These are phyloP conservation scores for Pogonocichla stellata DNA, from an alignment of 2,113 vertebrate species.

Conservation along the genomic window DNA sequence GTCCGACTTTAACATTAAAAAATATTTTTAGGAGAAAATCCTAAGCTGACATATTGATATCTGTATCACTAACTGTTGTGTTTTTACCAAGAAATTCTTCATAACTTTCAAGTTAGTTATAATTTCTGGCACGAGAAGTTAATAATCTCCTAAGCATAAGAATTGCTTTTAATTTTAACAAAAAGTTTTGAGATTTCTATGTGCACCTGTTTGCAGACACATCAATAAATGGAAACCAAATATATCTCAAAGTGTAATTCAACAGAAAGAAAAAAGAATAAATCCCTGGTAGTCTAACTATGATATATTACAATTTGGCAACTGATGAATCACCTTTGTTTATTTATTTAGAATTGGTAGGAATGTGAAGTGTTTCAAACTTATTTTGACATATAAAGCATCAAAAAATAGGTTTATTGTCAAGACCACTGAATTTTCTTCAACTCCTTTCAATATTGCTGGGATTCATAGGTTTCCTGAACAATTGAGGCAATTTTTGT, in stretches of 20 bases:
- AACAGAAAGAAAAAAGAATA: background rate
- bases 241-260: background rate
- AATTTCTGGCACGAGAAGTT: background rate
- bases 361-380: background rate
- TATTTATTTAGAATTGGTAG: background rate
- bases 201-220: background rate
- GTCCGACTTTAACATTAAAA: background rate
- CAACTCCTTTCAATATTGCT: background rate
- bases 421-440: background rate
- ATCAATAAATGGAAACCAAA: background rate
- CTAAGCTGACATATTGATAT: background rate
- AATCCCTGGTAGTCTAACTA: background rate
- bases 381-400: background rate
- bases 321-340: background rate
- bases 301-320: background rate
- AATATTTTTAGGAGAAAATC: background rate
- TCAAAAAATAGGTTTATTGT: background rate
- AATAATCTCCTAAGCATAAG: background rate
- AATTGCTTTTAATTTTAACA: background rate
- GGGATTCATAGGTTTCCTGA: background rate
- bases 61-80: background rate
- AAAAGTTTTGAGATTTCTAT: background rate
- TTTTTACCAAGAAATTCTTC: background rate
- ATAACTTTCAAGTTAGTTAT: background rate
- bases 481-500: background rate